A percentile compares a stretch with the other conserved stretches of the same genome.
Evolutionary conservation across 2,113 vertebrate genomes (phyloP).

Genomic region (Colaptes auratus): DNA sequence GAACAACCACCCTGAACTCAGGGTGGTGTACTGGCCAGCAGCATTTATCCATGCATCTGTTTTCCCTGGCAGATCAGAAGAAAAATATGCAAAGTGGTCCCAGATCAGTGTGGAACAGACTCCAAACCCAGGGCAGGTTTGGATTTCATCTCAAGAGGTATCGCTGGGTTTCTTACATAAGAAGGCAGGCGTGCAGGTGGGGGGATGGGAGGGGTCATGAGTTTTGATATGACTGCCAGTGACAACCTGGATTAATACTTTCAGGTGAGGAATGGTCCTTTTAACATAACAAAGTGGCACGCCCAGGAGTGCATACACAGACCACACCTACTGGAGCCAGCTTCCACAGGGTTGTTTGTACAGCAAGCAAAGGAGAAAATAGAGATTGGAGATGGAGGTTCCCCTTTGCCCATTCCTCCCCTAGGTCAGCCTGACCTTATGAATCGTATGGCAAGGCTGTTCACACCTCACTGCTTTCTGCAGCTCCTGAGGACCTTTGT

Average conservation of each 20-base stretch:
- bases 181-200: conserved; percentile 15
- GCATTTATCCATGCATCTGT: neutral
- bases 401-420: neutral
- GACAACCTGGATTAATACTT: conserved; percentile 56
- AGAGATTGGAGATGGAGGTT: neutral
- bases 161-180: conserved; percentile 12
- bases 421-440: neutral
- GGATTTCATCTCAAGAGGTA: neutral
- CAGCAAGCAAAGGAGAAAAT: conserved; percentile 27
- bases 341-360: conserved; percentile 41
- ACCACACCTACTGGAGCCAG: conserved; percentile 48
- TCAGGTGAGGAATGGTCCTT: conserved; percentile 64
- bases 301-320: conserved; percentile 37
- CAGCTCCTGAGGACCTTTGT: accelerated
- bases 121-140: neutral
- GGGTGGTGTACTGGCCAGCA: neutral
- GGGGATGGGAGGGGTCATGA: conserved; percentile 34
- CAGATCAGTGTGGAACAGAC: neutral
- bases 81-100: neutral
- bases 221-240: conserved; percentile 49
- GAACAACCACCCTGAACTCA: accelerated
- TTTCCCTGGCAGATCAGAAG: neutral
- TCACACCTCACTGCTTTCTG: neutral
- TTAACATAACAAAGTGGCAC: conserved; percentile 54
- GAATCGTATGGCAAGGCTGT: neutral